These are phyloP conservation scores for Xylocampa areola DNA, from an alignment of 2,888 invertebrate genomes.

Conservation along the genomic window DNA sequence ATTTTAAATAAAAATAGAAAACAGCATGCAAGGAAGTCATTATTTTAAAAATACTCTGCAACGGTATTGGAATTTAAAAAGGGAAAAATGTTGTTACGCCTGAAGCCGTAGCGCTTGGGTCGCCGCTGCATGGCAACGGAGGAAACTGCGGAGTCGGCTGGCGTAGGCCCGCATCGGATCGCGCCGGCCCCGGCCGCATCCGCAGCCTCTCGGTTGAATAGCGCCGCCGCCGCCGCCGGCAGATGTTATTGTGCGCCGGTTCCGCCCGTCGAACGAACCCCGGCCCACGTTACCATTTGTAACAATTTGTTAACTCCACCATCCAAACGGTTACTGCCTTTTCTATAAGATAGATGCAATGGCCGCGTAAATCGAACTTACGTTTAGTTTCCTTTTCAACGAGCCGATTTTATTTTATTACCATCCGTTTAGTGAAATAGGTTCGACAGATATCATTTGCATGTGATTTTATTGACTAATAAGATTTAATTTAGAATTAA, in stretches of 20 bases:
- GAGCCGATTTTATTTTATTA: slow-evolving; percentile 35
- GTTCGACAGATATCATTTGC: slow-evolving; percentile 10
- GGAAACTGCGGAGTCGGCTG: slow-evolving; percentile 18
- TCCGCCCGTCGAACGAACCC: slow-evolving; percentile 53
- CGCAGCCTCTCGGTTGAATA: slow-evolving; percentile 44
- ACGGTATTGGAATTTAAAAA: slow-evolving; percentile 42
- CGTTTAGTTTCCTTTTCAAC: slow-evolving; percentile 39
- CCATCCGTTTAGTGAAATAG: slow-evolving; percentile 17
- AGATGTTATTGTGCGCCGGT: slow-evolving; percentile 60
- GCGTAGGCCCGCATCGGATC: slow-evolving; percentile 13
- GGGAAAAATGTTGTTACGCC: slow-evolving; percentile 36
- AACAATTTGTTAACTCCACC: slow-evolving; percentile 72
- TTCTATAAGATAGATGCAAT: slow-evolving; percentile 59
- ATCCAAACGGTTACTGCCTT: slow-evolving; percentile 53
- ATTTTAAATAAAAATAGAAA: slow-evolving; percentile 33
- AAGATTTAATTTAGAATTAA: too few relatives aligned
- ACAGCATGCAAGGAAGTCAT: slow-evolving; percentile 52
- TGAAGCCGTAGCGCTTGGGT: slow-evolving; percentile 28
- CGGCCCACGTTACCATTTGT: slow-evolving; percentile 67
- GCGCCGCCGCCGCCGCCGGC: slow-evolving; percentile 47
- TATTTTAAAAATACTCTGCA: slow-evolving; percentile 51
- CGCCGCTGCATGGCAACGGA: slow-evolving; percentile 16
- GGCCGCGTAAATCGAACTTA: slow-evolving; percentile 52
- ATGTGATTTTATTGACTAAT: slow-evolving; percentile 3
- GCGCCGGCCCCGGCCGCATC: slow-evolving; percentile 37